These are phyloP conservation scores for Drosophila sturtevanti DNA, from an alignment of 1,140 invertebrate genomes.

Conservation along the genomic window DNA sequence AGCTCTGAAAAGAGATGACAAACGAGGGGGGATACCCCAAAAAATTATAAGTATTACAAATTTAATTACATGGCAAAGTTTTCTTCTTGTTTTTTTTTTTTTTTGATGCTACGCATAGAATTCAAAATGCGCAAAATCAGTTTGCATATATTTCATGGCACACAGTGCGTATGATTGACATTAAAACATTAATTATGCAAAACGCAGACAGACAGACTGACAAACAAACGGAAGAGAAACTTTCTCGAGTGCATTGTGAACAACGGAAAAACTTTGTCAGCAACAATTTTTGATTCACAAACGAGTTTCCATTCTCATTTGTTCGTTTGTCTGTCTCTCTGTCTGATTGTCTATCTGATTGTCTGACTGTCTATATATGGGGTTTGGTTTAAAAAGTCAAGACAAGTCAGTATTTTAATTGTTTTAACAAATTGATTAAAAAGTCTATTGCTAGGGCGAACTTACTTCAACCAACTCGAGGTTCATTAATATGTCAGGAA, in stretches of 20 bases:
- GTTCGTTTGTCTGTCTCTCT: no score
- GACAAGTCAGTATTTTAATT: slow-evolving; percentile 74
- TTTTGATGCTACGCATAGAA: slow-evolving; percentile 21
- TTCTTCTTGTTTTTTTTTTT: slow-evolving; percentile 13
- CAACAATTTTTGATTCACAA: slow-evolving; percentile 11
- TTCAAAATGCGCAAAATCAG: slow-evolving; percentile 56
- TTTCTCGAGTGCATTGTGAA: slow-evolving; percentile 31
- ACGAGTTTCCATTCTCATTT: slow-evolving; percentile 16
- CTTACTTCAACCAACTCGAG: slow-evolving; percentile 35
- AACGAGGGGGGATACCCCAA: not conserved
- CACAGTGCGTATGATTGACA: slow-evolving; percentile 78
- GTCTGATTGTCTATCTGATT: no score
- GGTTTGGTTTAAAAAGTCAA: not conserved
- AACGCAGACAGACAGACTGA: slow-evolving; percentile 33
- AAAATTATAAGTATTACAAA: slow-evolving; percentile 39
- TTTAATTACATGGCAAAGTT: slow-evolving; percentile 64
- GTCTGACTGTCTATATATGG: not conserved
- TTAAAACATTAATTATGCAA: slow-evolving; percentile 79
- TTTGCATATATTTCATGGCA: slow-evolving; percentile 70
- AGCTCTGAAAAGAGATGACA: not conserved
- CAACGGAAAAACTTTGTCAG: slow-evolving; percentile 5
- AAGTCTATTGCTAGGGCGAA: slow-evolving; percentile 51
- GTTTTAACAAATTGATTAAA: slow-evolving; percentile 74
- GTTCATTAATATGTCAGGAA: slow-evolving; percentile 72
- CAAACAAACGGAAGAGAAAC: slow-evolving; percentile 8